These are phyloP conservation scores for Gymnocypris eckloni DNA, from an alignment of 2,797 vertebrate genomes.

Conservation along the genomic window DNA sequence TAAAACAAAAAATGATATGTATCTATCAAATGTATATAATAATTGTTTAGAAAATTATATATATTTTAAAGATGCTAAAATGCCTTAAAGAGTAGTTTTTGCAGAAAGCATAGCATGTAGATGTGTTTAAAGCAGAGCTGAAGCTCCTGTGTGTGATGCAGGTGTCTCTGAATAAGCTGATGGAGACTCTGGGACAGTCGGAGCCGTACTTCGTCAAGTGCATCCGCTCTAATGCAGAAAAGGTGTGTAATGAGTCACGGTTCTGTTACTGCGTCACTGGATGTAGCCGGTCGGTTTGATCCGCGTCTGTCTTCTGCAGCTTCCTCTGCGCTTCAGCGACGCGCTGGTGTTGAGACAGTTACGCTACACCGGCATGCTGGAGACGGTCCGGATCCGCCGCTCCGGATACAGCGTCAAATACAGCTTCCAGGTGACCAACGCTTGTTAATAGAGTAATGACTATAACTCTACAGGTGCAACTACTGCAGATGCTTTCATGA, in stretches of 20 bases:
- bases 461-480: too few relatives aligned
- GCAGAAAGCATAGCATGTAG: too few relatives aligned
- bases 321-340: slow-evolving; percentile 92
- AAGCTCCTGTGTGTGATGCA: slow-evolving; percentile 59
- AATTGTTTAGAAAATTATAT: too few relatives aligned
- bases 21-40: too few relatives aligned
- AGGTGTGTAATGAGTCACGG: slow-evolving; percentile 79
- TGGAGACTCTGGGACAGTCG: slow-evolving; percentile 97
- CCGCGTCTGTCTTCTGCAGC: slow-evolving; percentile 71
- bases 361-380: slow-evolving; percentile 98
- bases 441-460: too few relatives aligned
- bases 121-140: background rate
- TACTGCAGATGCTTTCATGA: too few relatives aligned
- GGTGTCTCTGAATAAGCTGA: slow-evolving; percentile 96
- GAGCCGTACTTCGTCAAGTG: slow-evolving; percentile 99
- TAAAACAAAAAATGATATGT: too few relatives aligned
- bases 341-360: slow-evolving; percentile 94
- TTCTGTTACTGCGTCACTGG: background rate
- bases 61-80: too few relatives aligned
- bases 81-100: too few relatives aligned
- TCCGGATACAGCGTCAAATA: slow-evolving; percentile 98
- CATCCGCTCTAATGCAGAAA: slow-evolving; percentile 97
- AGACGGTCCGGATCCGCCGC: slow-evolving; percentile 95
- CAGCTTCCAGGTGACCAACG: slow-evolving; percentile 86
- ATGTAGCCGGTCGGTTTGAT: background rate